Percentiles rank a stretch among this genome's conserved stretches.
Evolutionary conservation across 2,888 invertebrate genomes (phyloP).

Genomic region (Romanomermis culicivorax): DNA sequence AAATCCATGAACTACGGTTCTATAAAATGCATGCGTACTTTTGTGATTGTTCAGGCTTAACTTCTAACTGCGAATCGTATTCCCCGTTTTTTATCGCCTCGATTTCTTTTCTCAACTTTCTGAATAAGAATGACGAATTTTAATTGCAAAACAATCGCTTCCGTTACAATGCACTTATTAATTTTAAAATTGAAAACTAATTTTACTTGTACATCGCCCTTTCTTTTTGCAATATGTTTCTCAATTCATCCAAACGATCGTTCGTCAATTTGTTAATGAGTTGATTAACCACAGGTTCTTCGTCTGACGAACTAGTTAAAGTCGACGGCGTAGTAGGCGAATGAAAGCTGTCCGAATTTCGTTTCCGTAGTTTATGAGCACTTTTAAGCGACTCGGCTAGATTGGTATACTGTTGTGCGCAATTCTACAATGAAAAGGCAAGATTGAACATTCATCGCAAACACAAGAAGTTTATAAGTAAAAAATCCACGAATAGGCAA

Average conservation of each 20-base stretch:
- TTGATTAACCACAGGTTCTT: background rate
- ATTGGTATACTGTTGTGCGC: background rate
- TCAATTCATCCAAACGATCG: constrained; percentile 1
- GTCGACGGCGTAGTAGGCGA: background rate
- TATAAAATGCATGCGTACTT: too few species aligned
- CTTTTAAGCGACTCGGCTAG: background rate
- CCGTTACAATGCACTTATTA: background rate
- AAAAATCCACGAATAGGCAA: background rate
- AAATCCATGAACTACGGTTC: too few species aligned
- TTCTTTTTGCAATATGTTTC: background rate
- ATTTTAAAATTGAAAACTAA: too few species aligned
- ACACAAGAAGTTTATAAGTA: background rate
- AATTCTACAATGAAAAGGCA: background rate
- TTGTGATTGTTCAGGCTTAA: background rate
- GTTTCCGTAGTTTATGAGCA: background rate
- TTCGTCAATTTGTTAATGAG: background rate
- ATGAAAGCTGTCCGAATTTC: background rate
- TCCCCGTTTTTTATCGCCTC: background rate
- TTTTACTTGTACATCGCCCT: background rate
- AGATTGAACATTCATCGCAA: too few species aligned
- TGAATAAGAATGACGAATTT: background rate
- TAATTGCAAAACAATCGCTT: background rate
- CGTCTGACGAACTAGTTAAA: background rate
- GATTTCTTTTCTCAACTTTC: background rate
- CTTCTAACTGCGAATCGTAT: background rate